These are phyloP conservation scores for Ophraella communa DNA, from an alignment of 2,888 invertebrate species.

Conservation along the genomic window DNA sequence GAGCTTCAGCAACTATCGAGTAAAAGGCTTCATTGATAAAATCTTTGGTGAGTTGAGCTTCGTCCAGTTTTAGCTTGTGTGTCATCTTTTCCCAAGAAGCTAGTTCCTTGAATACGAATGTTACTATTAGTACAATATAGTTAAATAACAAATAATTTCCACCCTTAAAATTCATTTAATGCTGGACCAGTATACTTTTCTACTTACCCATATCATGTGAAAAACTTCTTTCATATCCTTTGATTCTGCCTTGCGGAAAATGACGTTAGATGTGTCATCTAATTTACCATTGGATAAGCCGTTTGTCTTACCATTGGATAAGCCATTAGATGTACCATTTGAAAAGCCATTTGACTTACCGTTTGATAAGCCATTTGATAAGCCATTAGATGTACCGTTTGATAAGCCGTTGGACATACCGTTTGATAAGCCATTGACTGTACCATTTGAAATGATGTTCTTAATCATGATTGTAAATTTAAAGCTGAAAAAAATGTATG, in stretches of 20 bases:
- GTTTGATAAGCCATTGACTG: neutral
- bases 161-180: too few species aligned
- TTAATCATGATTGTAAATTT: neutral
- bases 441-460: neutral
- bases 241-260: neutral
- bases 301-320: neutral
- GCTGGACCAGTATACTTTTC: neutral
- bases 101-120: constrained; percentile 65
- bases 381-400: too few species aligned
- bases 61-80: constrained; percentile 71
- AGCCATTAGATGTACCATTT: too few species aligned
- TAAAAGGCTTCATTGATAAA: constrained; percentile 73
- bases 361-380: too few species aligned
- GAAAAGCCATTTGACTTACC: too few species aligned
- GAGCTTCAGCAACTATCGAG: constrained; percentile 72
- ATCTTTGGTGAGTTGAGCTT: constrained; percentile 70
- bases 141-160: too few species aligned
- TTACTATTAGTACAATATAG: neutral
- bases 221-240: neutral
- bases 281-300: neutral
- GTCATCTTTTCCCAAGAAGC: constrained; percentile 81
- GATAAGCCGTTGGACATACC: too few species aligned
- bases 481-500: neutral
- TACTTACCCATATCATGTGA: neutral
- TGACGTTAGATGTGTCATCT: neutral